Percentiles rank a stretch among this genome's conserved stretches.
These are phyloP conservation scores for Tympanoctomys barrerae DNA, from an alignment of 2,797 vertebrate genomes.

Conservation along the genomic window DNA sequence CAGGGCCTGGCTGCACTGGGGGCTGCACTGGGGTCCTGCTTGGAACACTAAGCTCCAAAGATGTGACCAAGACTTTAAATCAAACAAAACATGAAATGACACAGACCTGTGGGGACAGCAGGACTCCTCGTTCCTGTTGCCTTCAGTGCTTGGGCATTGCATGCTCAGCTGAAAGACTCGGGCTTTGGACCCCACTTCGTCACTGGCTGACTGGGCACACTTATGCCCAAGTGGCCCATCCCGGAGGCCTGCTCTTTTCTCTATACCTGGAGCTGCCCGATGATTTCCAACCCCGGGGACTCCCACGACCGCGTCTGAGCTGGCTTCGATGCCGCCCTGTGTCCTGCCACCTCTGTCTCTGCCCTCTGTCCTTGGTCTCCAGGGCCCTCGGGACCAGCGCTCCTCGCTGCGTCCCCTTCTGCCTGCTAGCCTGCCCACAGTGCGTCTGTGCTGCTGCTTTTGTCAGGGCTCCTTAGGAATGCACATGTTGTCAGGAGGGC, in stretches of 20 bases:
- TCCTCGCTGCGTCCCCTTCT: background rate
- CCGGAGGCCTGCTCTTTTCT: no score
- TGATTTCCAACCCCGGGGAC: no score
- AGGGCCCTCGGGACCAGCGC: background rate
- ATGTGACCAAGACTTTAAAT: background rate
- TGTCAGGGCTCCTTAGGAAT: rapidly evolving
- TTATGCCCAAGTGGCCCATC: background rate
- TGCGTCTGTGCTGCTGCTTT: rapidly evolving
- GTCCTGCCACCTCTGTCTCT: rapidly evolving
- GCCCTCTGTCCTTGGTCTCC: background rate
- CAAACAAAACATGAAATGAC: background rate
- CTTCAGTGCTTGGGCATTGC: background rate
- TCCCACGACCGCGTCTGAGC: rapidly evolving
- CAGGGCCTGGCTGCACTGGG: background rate
- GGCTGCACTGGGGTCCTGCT: background rate
- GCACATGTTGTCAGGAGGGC: background rate
- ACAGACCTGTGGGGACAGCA: background rate
- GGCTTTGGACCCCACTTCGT: background rate
- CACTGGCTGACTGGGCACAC: background rate
- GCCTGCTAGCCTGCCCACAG: background rate
- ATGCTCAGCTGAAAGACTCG: background rate
- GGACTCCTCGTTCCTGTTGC: background rate
- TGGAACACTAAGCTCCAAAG: background rate
- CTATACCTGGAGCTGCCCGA: background rate
- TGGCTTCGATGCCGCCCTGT: background rate